These are phyloP conservation scores for Stomatorhinus walkeri DNA, from an alignment of 2,797 vertebrate genomes.

Conservation along the genomic window DNA sequence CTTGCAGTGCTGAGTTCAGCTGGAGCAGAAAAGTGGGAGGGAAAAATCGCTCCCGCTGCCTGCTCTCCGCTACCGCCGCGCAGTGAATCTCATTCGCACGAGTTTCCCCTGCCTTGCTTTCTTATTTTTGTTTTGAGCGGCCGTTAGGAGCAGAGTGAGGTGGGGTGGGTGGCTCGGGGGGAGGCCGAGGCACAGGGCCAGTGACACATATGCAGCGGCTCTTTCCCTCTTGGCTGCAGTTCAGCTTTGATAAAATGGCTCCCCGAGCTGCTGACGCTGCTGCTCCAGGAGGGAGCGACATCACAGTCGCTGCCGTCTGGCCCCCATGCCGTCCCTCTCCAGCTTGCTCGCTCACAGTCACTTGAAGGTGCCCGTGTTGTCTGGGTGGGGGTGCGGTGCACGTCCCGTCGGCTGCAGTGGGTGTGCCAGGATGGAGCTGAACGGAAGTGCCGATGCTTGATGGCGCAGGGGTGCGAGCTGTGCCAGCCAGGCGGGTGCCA, in stretches of 20 bases:
- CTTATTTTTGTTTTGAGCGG: constrained; percentile 28
- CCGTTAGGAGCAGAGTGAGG: constrained; percentile 6
- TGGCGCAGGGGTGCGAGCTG: background rate
- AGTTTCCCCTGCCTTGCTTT: constrained; percentile 36
- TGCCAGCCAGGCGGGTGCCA: background rate
- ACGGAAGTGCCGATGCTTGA: background rate
- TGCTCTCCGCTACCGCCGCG: constrained; percentile 29
- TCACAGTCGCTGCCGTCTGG: constrained; percentile 43
- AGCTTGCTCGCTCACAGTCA: constrained; percentile 21
- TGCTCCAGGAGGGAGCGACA: constrained; percentile 56
- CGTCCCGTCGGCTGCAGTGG: background rate
- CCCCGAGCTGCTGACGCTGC: constrained; percentile 70
- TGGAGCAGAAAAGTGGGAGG: background rate
- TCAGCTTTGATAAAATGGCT: constrained; percentile 91
- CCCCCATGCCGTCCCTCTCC: constrained; percentile 33
- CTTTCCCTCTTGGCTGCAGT: constrained; percentile 60
- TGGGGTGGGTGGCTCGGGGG: background rate
- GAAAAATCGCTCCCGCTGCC: constrained; percentile 14
- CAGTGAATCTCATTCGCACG: constrained; percentile 57
- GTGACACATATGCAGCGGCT: constrained; percentile 40
- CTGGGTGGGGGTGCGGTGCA: background rate
- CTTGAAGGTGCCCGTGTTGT: background rate
- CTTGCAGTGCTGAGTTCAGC: constrained; percentile 12
- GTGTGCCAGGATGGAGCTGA: background rate
- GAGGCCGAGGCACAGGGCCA: constrained; percentile 26